Conservation (phyloP, 2,113 vertebrate species). For the Ictidomys tridecemlineatus region DNA sequence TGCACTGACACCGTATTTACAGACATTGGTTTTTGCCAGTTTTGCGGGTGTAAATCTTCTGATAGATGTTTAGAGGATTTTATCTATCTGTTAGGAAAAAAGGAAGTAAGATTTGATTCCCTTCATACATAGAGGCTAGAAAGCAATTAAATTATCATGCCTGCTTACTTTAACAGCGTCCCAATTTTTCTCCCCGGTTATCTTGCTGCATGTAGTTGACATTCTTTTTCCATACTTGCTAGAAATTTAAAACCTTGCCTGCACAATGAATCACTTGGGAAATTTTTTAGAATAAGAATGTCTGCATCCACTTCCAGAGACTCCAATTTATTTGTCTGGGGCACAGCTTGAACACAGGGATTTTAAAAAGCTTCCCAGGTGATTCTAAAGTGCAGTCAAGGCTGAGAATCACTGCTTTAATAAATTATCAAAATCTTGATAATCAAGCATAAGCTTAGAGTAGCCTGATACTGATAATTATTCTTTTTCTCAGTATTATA, state of each 20-base stretch:
- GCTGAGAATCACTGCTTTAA: not conserved
- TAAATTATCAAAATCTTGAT: not conserved
- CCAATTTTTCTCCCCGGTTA: not conserved
- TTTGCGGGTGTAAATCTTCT: not conserved
- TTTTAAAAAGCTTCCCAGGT: not conserved
- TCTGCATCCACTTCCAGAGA: slow-evolving; percentile 15
- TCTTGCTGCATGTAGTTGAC: not conserved
- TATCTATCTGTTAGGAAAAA: slow-evolving; percentile 2
- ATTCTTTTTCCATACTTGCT: not conserved
- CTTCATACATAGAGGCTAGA: not conserved
- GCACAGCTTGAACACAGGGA: not conserved
- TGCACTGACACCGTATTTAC: not conserved
- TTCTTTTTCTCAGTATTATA: not conserved
- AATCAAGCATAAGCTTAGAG: not conserved
- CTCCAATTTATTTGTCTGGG: slow-evolving; percentile 11
- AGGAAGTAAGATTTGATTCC: not conserved
- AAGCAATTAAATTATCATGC: not conserved
- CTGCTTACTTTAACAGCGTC: not conserved
- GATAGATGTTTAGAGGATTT: not conserved
- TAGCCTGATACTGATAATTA: not conserved
- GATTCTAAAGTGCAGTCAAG: not conserved
- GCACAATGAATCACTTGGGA: slow-evolving; percentile 24
- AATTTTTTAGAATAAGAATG: not conserved
- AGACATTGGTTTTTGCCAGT: not conserved
- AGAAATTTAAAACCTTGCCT: slow-evolving; percentile 39